A percentile compares a stretch with the other conserved stretches of the same genome.
Evolutionary conservation across 2,113 vertebrate species (phyloP).

Genomic region (Melanocharis versteri): DNA sequence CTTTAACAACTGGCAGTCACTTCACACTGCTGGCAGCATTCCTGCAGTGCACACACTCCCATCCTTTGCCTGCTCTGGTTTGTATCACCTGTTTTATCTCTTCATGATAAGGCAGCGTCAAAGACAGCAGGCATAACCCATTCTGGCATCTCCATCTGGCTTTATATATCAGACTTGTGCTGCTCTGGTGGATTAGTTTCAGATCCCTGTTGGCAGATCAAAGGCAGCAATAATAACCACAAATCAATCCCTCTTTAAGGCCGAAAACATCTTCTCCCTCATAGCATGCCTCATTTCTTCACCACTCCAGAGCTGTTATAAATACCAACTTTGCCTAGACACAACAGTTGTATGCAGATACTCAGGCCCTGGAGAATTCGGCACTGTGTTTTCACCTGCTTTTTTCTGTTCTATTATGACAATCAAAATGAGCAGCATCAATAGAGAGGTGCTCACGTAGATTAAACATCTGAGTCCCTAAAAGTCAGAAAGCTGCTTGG

Average conservation of each 20-base stretch:
- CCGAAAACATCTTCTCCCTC: neutral
- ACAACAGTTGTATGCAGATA: neutral
- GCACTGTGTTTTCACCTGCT: neutral
- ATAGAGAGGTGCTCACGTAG: neutral
- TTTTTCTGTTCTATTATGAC: neutral
- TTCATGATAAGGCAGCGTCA: neutral
- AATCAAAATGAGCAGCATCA: neutral
- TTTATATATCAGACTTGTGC: constrained; percentile 5
- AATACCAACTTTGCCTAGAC: neutral
- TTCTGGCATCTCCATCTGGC: constrained; percentile 50
- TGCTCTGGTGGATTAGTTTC: constrained; percentile 45
- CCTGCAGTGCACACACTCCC: neutral
- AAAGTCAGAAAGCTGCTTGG: neutral
- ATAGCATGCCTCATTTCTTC: constrained; percentile 2
- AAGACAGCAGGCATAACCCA: constrained; percentile 34
- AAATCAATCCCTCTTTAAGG: constrained; percentile 58
- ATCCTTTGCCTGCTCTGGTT: neutral
- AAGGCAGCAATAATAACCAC: constrained; percentile 54
- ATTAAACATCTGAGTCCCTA: neutral
- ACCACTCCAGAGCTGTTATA: neutral
- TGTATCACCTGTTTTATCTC: neutral
- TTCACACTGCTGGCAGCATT: neutral
- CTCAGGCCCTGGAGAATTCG: neutral
- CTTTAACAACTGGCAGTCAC: neutral
- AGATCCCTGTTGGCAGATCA: constrained; percentile 52